Base-by-base conservation (phyloP, 1,140 invertebrate genomes). In the Holcopasites calliopsidis region DNA sequence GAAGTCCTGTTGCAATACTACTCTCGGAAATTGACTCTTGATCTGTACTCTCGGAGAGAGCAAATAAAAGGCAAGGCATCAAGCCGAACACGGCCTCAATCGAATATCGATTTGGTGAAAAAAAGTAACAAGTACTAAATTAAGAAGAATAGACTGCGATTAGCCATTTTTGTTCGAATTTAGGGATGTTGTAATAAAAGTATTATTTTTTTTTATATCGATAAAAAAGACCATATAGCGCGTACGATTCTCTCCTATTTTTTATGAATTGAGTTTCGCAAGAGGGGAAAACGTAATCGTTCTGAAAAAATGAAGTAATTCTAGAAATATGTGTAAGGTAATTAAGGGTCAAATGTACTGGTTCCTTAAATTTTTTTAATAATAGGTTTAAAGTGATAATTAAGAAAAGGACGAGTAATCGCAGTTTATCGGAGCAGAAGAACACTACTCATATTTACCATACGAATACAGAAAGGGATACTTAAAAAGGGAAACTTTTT, bases 331-430 rank as follows among this genome's bases (percentile, higher is more conserved):
- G 40, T 54, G 44, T 47, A 38, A 55, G 65, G 35, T 55, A 72
- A 52, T 11, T 52, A 55, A 74, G 71, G 71, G 57, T 74, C 40
- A 74, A 57, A 74, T 44, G 31, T 74, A 66, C 62, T 74, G 50
- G 71, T 74, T 74, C 71, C 62, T 74, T 66, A 47, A 42, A 55
- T 66, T 57, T 55, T 74, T 74, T 66, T 21, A 66, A 73, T 31
- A 38, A 74, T 74, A 74, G 62, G 66, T 73, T 73, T 57, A 47
- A 55, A 74, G 16, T 44, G 31, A 21, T 74, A 74, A n/a, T n/a
- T n/a, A n/a, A 31, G 38, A 55, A 44, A 57, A 55, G 38, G 62
- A 74, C 50, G 62, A 66, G 71, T 66, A 44, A 73, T 73, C 61
- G 71, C 71, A 66, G 61, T 65, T 65, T 52, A 55, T 73, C 28